Evolutionary conservation across 1,140 invertebrate genomes (phyloP).

Genomic region (Aphelinus certus): DNA sequence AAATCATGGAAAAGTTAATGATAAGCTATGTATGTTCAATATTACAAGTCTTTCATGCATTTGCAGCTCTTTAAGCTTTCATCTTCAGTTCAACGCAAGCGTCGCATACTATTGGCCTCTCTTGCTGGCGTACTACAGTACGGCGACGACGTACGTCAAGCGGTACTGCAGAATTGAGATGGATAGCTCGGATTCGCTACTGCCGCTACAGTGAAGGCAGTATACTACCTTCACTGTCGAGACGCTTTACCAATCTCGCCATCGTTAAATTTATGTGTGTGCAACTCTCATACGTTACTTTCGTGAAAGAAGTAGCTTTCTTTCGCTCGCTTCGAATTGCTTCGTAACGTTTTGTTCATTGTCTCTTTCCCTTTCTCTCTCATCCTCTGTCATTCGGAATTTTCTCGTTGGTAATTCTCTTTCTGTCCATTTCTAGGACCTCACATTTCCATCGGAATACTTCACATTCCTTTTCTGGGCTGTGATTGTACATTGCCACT

Average conservation of each 20-base stretch:
- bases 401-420: slow-evolving; percentile 23
- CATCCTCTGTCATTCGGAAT: background rate
- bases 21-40: too few relatives aligned
- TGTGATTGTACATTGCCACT: background rate
- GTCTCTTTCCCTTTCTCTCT: background rate
- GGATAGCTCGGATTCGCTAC: slow-evolving; percentile 30
- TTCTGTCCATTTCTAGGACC: slow-evolving; percentile 8
- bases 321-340: background rate
- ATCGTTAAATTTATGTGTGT: slow-evolving; percentile 41
- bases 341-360: background rate
- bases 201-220: background rate
- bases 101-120: too few relatives aligned
- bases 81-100: too few relatives aligned
- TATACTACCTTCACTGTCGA: background rate
- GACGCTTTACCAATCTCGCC: slow-evolving; percentile 40
- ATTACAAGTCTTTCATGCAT: too few relatives aligned
- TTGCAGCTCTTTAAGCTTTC: too few relatives aligned
- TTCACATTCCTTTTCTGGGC: background rate
- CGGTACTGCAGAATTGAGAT: slow-evolving; percentile 38
- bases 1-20: too few relatives aligned
- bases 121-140: too few relatives aligned
- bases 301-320: slow-evolving; percentile 30
- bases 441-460: slow-evolving; percentile 10
- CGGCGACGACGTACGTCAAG: too few relatives aligned
- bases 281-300: slow-evolving; percentile 40